Evolutionary conservation across 2,113 vertebrate genomes (phyloP).

Genomic region (Hippocampus abdominalis): DNA sequence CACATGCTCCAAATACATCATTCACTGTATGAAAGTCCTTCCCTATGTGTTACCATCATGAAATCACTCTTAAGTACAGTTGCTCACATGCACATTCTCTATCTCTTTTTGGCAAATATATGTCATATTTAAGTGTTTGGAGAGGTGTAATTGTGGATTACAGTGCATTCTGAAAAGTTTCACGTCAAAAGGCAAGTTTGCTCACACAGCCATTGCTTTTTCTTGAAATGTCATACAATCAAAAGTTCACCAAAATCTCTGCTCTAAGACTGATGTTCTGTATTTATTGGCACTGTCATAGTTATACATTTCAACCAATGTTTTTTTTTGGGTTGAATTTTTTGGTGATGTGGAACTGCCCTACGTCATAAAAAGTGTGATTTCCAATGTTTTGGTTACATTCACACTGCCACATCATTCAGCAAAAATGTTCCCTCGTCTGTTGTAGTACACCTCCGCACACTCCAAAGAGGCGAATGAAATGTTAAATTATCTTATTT

Average conservation of each 20-base stretch:
- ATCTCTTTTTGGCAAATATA: not conserved
- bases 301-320: not conserved
- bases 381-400: not conserved
- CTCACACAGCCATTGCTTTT: not conserved
- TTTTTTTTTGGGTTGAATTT: no score
- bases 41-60: not conserved
- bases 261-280: no score
- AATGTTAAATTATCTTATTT: not conserved
- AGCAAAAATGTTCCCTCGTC: not conserved
- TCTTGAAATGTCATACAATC: not conserved
- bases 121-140: not conserved
- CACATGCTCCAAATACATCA: conserved; percentile 22
- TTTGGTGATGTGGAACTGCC: not conserved
- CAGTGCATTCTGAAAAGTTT: not conserved
- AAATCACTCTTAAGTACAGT: not conserved
- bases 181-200: not conserved
- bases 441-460: not conserved
- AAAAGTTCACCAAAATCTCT: not conserved
- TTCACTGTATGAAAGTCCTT: conserved; percentile 11
- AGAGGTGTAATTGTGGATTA: not conserved
- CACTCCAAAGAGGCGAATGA: not conserved
- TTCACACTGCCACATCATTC: not conserved
- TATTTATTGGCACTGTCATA: not conserved
- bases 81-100: not conserved
- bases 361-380: not conserved